A percentile compares a stretch with the other conserved stretches of the same genome.
Evolutionary conservation across 2,797 vertebrate genomes (phyloP).

Genomic region (Coendou prehensilis): DNA sequence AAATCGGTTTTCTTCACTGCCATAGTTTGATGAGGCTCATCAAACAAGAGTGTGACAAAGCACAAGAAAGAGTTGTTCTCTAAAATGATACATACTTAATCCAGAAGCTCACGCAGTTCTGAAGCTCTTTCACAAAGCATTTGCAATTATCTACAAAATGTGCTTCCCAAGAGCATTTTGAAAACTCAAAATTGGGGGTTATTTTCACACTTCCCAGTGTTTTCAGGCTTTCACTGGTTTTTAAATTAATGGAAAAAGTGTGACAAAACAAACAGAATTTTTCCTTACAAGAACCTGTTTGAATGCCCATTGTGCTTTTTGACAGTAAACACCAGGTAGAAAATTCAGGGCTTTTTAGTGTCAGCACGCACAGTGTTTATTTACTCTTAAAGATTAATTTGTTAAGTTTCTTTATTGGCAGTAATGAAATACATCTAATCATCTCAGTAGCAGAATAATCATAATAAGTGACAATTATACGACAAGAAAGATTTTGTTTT

Average conservation of each 20-base stretch:
- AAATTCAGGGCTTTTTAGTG: slow-evolving; percentile 63
- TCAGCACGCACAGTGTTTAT: slow-evolving; percentile 55
- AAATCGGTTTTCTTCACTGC: slow-evolving; percentile 36
- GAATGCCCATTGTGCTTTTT: slow-evolving; percentile 70
- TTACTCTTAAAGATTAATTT: slow-evolving; percentile 64
- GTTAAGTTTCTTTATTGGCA: slow-evolving; percentile 64
- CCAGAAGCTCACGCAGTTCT: slow-evolving; percentile 37
- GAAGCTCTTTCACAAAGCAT: slow-evolving; percentile 61
- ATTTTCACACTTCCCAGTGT: slow-evolving; percentile 75
- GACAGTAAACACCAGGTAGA: slow-evolving; percentile 66
- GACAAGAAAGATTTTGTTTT: slow-evolving; percentile 47
- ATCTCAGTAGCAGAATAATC: slow-evolving; percentile 73
- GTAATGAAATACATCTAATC: slow-evolving; percentile 72
- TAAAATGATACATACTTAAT: slow-evolving; percentile 63
- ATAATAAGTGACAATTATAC: slow-evolving; percentile 45
- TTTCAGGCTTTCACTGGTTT: slow-evolving; percentile 71
- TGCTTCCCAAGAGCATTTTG: slow-evolving; percentile 74
- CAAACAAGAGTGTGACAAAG: not conserved
- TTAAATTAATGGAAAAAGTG: slow-evolving; percentile 77
- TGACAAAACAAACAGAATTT: slow-evolving; percentile 77
- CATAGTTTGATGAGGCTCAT: slow-evolving; percentile 23
- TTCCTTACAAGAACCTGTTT: slow-evolving; percentile 68
- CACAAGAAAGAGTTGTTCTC: slow-evolving; percentile 50
- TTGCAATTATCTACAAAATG: slow-evolving; percentile 79
- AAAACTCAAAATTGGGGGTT: slow-evolving; percentile 79